Evolutionary conservation across 2,888 invertebrate species (phyloP), one percentile per base, ranked within the genome.

Genomic region (Lepidochrysops patricia): DNA sequence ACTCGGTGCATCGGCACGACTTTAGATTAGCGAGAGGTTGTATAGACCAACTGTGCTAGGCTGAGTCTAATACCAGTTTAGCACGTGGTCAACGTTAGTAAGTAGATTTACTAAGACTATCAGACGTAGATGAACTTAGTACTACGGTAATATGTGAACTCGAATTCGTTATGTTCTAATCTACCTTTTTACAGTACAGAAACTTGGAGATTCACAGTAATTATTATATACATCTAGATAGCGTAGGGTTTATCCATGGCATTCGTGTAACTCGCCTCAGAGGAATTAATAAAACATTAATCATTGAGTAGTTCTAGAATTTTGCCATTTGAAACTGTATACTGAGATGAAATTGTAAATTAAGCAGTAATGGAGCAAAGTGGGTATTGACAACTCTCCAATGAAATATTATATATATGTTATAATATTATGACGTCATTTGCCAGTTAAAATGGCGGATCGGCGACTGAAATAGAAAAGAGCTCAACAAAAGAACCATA

Each of bases 191-290:
- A 69, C 65, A 57, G 25, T 29, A 61, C 66, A 66, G 67, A 64
- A 50, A 61, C 58, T 34, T 61, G 60, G 62, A 60, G 15, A 13
- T 66, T 71, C 62, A 71, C 65, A 64, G 60, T 69, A 64, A 70
- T 64, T 68, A n/a, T n/a, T n/a, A n/a, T n/a, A 64, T 71, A 67
- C 66, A 66, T 27, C 25, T 27, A 50, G 34, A 34, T 68, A 65
- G 62, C 64, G 68, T 75, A 79, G 73, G 66, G 70, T 70, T 69
- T 68, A 73, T 70, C 67, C 69, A 69, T 71, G 65, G 69, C 63
- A 68, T 67, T 68, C 68, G 68, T 72, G 67, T 66, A 65, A 72
- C 65, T 75, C 70, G 76, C 76, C 77, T 76, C 64, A 74, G 78
- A 73, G 76, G 80, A 60, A 57, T 54, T 60, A 57, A 52, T 74